phyloP scores from a whole-genome alignment of 2,797 vertebrate genomes.

The Chelon auratus region DNA sequence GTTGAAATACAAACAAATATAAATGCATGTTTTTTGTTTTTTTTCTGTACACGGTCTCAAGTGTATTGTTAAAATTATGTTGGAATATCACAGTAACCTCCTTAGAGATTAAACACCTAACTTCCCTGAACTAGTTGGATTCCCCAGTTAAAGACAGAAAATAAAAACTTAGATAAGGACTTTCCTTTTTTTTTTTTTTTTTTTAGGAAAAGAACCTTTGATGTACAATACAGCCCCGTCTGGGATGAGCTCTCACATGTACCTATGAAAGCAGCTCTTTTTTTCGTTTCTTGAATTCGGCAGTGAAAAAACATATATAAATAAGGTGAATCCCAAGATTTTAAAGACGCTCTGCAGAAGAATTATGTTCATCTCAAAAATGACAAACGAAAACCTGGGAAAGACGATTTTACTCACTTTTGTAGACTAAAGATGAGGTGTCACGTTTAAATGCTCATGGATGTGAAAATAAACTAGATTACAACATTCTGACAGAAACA shows the following conservation, averaged over 20 bases:
- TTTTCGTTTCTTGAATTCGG: conserved; percentile 38
- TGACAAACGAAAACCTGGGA: conserved; percentile 49
- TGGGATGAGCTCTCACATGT: conserved; percentile 44
- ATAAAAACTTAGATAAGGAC: conserved; percentile 25
- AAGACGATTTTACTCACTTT: conserved; percentile 38
- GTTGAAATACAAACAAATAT: conserved; percentile 22
- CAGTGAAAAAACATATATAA: conserved; percentile 26
- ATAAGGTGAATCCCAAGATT: conserved; percentile 32
- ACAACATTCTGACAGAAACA: conserved; percentile 33
- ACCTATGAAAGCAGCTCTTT: conserved; percentile 42
- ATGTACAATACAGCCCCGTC: conserved; percentile 41
- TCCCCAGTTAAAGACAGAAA: conserved; percentile 24
- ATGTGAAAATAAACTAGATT: conserved; percentile 56
- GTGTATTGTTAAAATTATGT: conserved; percentile 30
- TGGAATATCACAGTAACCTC: conserved; percentile 14
- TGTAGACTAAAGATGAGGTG: conserved; percentile 49
- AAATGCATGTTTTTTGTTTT: conserved; percentile 25
- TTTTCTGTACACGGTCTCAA: conserved; percentile 16
- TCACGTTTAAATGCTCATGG: conserved; percentile 45
- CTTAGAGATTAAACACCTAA: conserved; percentile 19
- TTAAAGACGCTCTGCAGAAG: conserved; percentile 29
- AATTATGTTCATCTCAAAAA: conserved; percentile 37
- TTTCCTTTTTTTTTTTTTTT: not conserved
- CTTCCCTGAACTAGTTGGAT: conserved; percentile 13
- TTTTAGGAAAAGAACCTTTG: conserved; percentile 41